Conservation (phyloP, 2,888 invertebrate species). For the Thyatira batis region DNA sequence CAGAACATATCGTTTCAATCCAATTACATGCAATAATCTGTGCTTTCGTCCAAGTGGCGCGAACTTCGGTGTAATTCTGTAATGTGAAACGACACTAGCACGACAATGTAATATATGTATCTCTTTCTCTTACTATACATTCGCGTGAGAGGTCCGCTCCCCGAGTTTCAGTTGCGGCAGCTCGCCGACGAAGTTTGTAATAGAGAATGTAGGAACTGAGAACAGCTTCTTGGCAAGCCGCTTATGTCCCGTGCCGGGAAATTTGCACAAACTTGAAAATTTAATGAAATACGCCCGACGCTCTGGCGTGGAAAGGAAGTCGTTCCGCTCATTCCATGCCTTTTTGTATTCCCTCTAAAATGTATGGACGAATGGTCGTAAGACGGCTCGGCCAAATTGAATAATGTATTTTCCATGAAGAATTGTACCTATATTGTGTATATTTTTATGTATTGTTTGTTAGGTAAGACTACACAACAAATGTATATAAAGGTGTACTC, state of each 20-base stretch:
- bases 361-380: not conserved
- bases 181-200: too few relatives aligned
- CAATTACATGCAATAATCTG: not conserved
- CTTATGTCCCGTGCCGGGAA: constrained; percentile 49
- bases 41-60: not conserved
- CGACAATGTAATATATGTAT: too few relatives aligned
- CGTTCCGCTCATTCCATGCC: constrained; percentile 14
- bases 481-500: too few relatives aligned
- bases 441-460: not conserved
- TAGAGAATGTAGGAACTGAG: too few relatives aligned
- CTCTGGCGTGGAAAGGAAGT: constrained; percentile 18
- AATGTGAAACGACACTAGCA: too few relatives aligned
- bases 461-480: too few relatives aligned
- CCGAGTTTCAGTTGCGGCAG: too few relatives aligned
- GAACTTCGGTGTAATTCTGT: too few relatives aligned
- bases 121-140: too few relatives aligned
- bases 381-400: not conserved
- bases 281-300: constrained; percentile 56
- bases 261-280: constrained; percentile 66
- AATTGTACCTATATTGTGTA: not conserved
- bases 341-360: constrained; percentile 8
- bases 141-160: too few relatives aligned
- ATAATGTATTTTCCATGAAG: not conserved
- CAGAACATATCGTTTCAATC: not conserved
- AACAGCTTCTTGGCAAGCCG: constrained; percentile 50